Evolutionary conservation across 2,888 invertebrate genomes (phyloP).

Genomic region (Ormyrus thymus): DNA sequence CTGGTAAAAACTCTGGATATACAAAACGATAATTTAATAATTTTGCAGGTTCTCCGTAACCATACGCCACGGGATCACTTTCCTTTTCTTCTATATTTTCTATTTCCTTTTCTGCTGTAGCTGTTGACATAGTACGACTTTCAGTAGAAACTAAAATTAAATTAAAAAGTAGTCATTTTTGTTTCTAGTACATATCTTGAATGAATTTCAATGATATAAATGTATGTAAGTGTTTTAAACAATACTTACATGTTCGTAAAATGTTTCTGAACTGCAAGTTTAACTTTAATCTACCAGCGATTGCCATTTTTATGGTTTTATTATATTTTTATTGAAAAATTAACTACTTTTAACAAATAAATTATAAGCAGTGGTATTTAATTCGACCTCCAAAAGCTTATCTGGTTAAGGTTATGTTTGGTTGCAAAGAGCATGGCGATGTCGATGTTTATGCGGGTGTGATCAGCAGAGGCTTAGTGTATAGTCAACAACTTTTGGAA

Average conservation of each 20-base stretch:
- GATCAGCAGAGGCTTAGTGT: no score
- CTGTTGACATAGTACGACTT: slow-evolving; percentile 42
- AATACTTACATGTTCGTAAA: slow-evolving; percentile 45
- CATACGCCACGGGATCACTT: neutral
- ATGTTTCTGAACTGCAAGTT: slow-evolving; percentile 44
- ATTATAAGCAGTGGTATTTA: no score
- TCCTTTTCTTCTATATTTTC: neutral
- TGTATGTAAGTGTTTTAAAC: neutral
- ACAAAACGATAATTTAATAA: slow-evolving; percentile 79
- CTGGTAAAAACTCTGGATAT: slow-evolving; percentile 95
- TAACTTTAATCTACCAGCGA: slow-evolving; percentile 48
- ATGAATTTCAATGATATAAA: neutral
- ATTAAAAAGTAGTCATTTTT: neutral
- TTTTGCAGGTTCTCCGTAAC: neutral
- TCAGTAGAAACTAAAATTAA: slow-evolving; percentile 41
- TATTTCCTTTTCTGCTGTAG: slow-evolving; percentile 10
- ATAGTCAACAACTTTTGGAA: no score
- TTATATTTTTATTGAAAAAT: neutral
- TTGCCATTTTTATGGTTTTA: slow-evolving; percentile 58
- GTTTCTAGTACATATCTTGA: no score
- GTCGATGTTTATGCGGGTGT: no score
- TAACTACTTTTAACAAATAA: no score
- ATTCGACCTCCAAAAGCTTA: no score
- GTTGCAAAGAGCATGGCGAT: no score
- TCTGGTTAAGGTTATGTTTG: no score